phyloP scores from a whole-genome alignment of 2,888 invertebrate genomes.

The Elysia crispata region DNA sequence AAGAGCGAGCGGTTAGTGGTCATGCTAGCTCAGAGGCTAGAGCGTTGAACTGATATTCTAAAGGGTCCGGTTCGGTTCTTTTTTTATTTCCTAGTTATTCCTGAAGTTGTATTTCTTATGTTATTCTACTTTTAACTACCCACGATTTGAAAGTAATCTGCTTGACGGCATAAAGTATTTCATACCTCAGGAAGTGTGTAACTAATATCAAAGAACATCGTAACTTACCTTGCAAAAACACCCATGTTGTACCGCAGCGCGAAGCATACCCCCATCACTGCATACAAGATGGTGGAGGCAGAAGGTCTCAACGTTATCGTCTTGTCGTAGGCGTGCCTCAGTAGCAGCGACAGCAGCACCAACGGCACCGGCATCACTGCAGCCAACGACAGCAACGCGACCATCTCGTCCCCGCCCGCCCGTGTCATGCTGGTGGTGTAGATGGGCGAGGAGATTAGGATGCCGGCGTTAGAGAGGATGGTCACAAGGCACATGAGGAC shows the following conservation, averaged over 20 bases:
- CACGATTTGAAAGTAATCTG: too few species aligned
- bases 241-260: slow-evolving; percentile 38
- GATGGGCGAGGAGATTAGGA: slow-evolving; percentile 35
- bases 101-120: too few species aligned
- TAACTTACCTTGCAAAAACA: slow-evolving; percentile 35
- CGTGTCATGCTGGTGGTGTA: slow-evolving; percentile 31
- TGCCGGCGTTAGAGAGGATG: slow-evolving; percentile 18
- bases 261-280: slow-evolving; percentile 17
- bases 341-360: slow-evolving; percentile 34
- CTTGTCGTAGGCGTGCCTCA: slow-evolving; percentile 38
- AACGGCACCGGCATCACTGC: slow-evolving; percentile 29
- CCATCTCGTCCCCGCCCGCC: slow-evolving; percentile 39
- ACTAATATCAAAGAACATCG: too few species aligned
- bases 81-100: too few species aligned
- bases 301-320: slow-evolving; percentile 42
- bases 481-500: slow-evolving; percentile 32
- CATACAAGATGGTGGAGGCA: slow-evolving; percentile 21
- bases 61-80: too few species aligned
- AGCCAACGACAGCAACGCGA: slow-evolving; percentile 30
- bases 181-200: too few species aligned
- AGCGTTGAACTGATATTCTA: too few species aligned
- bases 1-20: too few species aligned
- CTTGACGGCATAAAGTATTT: too few species aligned
- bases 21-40: too few species aligned
- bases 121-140: too few species aligned